Evolutionary conservation across 2,113 vertebrate genomes (phyloP).

Genomic region (Periophthalmus modestus): DNA sequence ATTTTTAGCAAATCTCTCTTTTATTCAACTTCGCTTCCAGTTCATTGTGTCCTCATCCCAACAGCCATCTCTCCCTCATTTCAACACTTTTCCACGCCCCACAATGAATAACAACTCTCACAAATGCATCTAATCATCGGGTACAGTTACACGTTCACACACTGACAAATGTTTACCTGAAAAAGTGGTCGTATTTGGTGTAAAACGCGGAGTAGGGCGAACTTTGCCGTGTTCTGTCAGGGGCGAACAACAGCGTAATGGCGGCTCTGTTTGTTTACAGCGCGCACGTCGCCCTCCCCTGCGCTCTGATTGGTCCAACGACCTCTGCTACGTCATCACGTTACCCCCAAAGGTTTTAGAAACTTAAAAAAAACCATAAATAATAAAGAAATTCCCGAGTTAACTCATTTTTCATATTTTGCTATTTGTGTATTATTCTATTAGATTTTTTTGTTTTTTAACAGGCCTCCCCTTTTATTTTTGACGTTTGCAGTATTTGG

Average conservation of each 20-base stretch:
- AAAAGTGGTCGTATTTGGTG: not conserved
- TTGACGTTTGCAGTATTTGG: too few relatives aligned
- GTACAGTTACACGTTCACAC: too few relatives aligned
- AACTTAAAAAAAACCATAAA: not conserved
- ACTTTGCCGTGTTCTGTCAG: not conserved
- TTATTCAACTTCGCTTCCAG: not conserved
- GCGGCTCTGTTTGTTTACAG: constrained; percentile 6
- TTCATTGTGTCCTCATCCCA: not conserved
- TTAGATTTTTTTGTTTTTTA: too few relatives aligned
- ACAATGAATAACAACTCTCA: not conserved
- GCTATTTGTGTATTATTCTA: too few relatives aligned
- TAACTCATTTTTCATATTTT: too few relatives aligned
- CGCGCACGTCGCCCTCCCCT: not conserved
- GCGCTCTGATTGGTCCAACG: not conserved
- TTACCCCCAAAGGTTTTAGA: not conserved
- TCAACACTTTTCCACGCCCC: not conserved
- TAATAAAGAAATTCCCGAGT: too few relatives aligned
- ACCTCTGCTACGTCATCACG: not conserved
- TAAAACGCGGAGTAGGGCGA: not conserved
- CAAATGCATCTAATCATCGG: not conserved
- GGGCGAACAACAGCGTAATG: constrained; percentile 3
- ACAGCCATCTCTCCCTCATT: not conserved
- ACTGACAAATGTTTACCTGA: not conserved
- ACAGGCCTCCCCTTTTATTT: too few relatives aligned
- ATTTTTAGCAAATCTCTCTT: not conserved